Percentiles rank a stretch among this genome's conserved stretches.
Evolutionary conservation across 2,797 vertebrate species (phyloP).

Genomic region (Manis pentadactyla): DNA sequence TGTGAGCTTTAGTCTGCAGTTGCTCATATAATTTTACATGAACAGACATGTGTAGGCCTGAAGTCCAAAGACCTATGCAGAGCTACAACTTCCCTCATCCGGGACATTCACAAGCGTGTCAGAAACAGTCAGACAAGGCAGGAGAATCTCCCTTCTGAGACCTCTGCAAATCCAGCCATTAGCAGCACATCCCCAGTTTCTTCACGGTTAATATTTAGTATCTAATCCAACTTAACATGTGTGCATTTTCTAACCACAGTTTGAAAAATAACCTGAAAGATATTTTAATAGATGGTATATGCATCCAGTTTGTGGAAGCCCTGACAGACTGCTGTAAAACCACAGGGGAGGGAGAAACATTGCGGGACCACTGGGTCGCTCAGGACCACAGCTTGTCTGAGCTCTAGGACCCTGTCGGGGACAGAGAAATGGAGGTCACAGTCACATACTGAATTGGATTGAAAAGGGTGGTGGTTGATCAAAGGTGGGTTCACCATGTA

Average conservation of each 20-base stretch:
- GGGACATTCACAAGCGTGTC: background rate
- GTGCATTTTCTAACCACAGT: background rate
- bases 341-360: background rate
- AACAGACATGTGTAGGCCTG: background rate
- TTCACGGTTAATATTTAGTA: background rate
- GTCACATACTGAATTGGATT: background rate
- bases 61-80: background rate
- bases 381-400: background rate
- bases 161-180: background rate
- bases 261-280: background rate
- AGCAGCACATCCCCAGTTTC: background rate
- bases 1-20: background rate
- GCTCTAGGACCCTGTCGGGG: background rate
- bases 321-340: background rate
- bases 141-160: background rate
- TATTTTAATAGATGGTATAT: background rate
- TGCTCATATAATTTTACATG: constrained; percentile 52
- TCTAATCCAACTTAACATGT: background rate
- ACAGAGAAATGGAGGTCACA: background rate
- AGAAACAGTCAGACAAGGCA: background rate
- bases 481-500: background rate
- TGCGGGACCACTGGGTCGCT: background rate
- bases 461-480: background rate
- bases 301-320: background rate
- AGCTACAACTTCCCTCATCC: background rate